Evolutionary conservation across 2,797 vertebrate genomes (phyloP), one percentile per base, ranked within the genome.

Genomic region (Lindbergichthys nudifrons): DNA sequence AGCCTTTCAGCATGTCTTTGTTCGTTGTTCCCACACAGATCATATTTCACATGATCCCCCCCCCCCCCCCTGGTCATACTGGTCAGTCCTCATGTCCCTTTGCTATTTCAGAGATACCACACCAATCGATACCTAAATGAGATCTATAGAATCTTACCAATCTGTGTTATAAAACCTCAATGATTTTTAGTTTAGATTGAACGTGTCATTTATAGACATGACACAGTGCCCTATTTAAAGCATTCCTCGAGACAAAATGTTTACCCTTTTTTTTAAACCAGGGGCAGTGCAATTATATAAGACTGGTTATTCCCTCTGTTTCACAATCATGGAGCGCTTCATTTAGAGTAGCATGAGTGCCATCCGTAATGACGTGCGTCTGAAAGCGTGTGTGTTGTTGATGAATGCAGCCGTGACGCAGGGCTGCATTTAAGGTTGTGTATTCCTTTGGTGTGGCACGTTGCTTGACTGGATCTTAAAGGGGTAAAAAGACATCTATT

Each of bases 361-460:
- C n/a, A 64, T 48, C 54, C 10, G 26, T 32, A n/a, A 48, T 62
- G 50, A 72, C 16, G 0, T 19, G 21, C 47, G 36, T 45, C 15
- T 46, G 2, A 43, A 36, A 42, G 12, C 10, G 43, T 12, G n/a
- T 12, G n/a, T n/a, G n/a, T n/a, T n/a, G 23, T 16, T n/a, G 32
- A 6, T 60, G 47, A 70, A 63, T 67, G 46, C 0, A 60, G 56
- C 43, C 3, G 4, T 79, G 81, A 76, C 62, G 0, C 75, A 59
- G 26, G 18, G 10, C 61, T 57, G 67, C 32, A 41, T 42, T 48
- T 16, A 0, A 23, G 11, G 11, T n/a, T 57, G 26, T 69, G 43
- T 77, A 3, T 63, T 48, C 14, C 53, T 64, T 72, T 76, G 73
- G 66, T 7, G 59, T 71, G 77, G 62, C 26, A 48, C 6, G 10